Percentiles rank a stretch among this genome's conserved stretches.
Evolutionary conservation across 2,113 vertebrate species (phyloP).

Genomic region (Mugil cephalus): DNA sequence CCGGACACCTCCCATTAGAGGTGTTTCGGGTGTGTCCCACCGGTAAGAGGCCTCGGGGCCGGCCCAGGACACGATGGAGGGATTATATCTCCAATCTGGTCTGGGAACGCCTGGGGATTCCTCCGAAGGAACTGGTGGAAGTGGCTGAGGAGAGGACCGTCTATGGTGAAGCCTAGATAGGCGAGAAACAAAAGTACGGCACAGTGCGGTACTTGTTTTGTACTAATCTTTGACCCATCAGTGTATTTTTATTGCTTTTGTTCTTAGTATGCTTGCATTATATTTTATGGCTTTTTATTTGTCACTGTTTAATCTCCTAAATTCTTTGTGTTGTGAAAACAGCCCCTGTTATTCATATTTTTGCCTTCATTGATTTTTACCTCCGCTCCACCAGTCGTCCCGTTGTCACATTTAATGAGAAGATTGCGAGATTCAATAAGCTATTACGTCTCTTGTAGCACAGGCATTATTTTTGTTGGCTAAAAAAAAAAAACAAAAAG

Average conservation of each 20-base stretch:
- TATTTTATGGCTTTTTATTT: background rate
- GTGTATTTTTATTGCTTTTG: background rate
- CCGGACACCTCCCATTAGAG: no score
- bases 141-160: no score
- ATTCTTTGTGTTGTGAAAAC: slow-evolving; percentile 3
- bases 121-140: no score
- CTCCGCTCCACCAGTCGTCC: slow-evolving; percentile 25
- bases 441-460: slow-evolving; percentile 46
- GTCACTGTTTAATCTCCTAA: background rate
- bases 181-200: no score
- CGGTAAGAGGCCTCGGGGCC: no score
- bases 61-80: no score
- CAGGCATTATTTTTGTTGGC: slow-evolving; percentile 49
- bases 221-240: background rate
- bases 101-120: no score
- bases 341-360: slow-evolving; percentile 3
- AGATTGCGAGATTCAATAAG: slow-evolving; percentile 51
- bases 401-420: slow-evolving; percentile 55
- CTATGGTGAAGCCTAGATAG: no score
- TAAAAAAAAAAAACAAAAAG: no score
- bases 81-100: no score
- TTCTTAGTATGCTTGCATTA: slow-evolving; percentile 5
- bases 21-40: no score
- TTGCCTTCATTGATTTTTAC: slow-evolving; percentile 36
- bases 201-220: background rate